A percentile compares a stretch with the other conserved stretches of the same genome.
phyloP scores from a whole-genome alignment of 2,797 vertebrate species.

The Sibirionetta formosa region DNA sequence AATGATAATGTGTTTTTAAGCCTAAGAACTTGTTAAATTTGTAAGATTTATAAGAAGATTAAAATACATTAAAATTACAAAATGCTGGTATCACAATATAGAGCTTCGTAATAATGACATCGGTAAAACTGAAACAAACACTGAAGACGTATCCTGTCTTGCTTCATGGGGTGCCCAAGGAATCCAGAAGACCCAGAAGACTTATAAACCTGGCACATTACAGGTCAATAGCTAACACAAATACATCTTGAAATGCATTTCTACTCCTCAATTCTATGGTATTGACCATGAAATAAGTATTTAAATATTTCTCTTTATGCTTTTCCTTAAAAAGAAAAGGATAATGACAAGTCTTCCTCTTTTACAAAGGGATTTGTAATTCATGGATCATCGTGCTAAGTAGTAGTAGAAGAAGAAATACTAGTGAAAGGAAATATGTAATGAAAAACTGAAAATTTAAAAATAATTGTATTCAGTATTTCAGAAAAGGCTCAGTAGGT shows the following conservation, averaged over 20 bases:
- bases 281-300: background rate
- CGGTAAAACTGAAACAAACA: fast-evolving
- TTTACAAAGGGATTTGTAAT: background rate
- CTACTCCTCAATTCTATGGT: background rate
- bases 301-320: background rate
- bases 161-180: background rate
- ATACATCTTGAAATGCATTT: background rate
- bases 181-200: background rate
- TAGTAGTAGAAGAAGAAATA: background rate
- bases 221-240: background rate
- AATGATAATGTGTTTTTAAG: background rate
- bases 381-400: background rate
- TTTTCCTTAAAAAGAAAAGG: background rate
- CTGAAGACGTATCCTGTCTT: background rate
- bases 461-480: background rate
- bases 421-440: background rate
- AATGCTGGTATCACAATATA: fast-evolving
- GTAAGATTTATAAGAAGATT: background rate
- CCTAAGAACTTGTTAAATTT: background rate
- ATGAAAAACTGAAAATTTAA: background rate
- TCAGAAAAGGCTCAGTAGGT: background rate
- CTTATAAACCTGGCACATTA: background rate
- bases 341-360: background rate
- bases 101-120: background rate
- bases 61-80: background rate